These are phyloP conservation scores for Ectobius pallidus DNA, from an alignment of 2,888 invertebrate species.

Conservation along the genomic window DNA sequence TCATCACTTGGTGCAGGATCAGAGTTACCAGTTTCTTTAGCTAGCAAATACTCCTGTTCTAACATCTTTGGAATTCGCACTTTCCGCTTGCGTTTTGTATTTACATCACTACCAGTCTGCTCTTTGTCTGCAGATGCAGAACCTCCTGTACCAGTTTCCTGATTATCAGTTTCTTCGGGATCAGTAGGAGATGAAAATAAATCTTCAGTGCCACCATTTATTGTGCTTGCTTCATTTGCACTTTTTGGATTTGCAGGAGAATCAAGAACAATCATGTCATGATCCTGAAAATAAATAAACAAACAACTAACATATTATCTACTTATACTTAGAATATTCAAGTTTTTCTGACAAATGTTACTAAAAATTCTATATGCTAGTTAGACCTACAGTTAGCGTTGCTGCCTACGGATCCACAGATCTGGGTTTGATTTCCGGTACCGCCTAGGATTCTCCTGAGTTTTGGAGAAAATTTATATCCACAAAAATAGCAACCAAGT, in stretches of 20 bases:
- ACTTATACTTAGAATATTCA: no score
- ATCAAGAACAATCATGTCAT: slow-evolving; percentile 38
- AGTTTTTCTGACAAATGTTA: no score
- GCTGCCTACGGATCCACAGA: no score
- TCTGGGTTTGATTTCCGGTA: no score
- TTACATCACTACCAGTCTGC: background rate
- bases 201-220: background rate
- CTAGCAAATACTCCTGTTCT: slow-evolving; percentile 8
- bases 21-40: background rate
- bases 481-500: no score
- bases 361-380: no score
- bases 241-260: slow-evolving; percentile 5
- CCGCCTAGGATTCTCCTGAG: no score
- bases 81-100: slow-evolving; percentile 14
- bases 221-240: slow-evolving; percentile 10
- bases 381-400: no score
- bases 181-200: background rate
- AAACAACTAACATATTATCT: background rate
- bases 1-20: background rate
- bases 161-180: no score
- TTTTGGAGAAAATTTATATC: no score
- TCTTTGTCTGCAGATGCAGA: background rate
- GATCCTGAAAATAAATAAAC: slow-evolving; percentile 31
- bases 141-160: background rate
- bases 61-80: background rate